Base-by-base conservation (phyloP, 2,113 vertebrate species). In the Oreotrochilus melanogaster region DNA sequence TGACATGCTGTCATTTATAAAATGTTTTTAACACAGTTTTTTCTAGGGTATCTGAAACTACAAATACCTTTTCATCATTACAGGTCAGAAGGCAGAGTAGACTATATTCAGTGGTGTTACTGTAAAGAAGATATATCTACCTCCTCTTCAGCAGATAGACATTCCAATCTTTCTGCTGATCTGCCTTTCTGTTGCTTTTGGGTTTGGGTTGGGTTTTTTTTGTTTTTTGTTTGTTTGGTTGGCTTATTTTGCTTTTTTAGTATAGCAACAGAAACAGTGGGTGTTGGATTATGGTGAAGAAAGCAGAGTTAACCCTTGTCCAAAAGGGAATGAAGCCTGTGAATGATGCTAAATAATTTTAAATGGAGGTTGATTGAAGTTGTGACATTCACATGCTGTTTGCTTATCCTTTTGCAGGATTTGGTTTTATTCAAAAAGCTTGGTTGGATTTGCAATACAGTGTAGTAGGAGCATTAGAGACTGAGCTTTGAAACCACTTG, bases 111-210 rank as follows among this genome's bases (percentile, higher is more conserved):
- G 60, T 81, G 91, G 37, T 75, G 72, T 82, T 75, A 53, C 57
- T 92, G 61, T 82, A 72, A 89, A 91, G 94, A 69, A 91, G 73
- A 28, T 12, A 66, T 84, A 85, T 43, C 83, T 43, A 72, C 12
- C 30, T 78, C 74, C 95, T 94, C 76, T 86, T 60, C 82, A 91
- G 93, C 91, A 93, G 74, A 71, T 75, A 84, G 88, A 22, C 35
- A 80, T n/a, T 81, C 75, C 85, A 84, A 25, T 93, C 87, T 94
- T 88, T 84, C 75, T 72, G 90, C 86, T 30, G 21, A 16, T 65
- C 18, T 42, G 54, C 48, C 75, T 93, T 71, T 39, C 81, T 72
- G 27, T 65, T 74, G 33, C 66, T 93, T 91, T 96, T 61, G 19
- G 67, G 82, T 94, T 78, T 35, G 53, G 10, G 35, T 37, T 37